Base-by-base conservation (phyloP, 2,797 vertebrate species). In the Danio kyathit region DNA sequence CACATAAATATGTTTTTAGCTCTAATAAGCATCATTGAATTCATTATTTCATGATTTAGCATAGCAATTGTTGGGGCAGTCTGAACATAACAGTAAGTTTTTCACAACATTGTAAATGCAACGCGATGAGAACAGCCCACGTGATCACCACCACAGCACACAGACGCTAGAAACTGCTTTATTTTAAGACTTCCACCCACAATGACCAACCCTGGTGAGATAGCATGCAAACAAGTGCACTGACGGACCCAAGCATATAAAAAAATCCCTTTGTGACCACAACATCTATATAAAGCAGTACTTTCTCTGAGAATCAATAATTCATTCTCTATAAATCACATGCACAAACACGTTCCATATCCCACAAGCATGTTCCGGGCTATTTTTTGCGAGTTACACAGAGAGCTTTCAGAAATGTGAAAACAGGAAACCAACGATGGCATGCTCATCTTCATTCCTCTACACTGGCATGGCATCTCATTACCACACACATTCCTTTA, bases 381-480 rank as follows among this genome's bases (percentile, higher is more conserved):
- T 80, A 80, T 80, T 72, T 72, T 73, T 63, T 73, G 38, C 46
- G 2, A 52, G 10, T 69, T n/a, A 75, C 72, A 80, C 75, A 79
- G 75, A 59, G 54, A 72, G 46, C 21, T n/a, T 66, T 65, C 61
- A 71, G 77, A 66, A 69, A 80, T 76, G 41, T 75, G 51, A 79
- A 83, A 92, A 91, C 91, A 88, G 87, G 84, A 92, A 88, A 81
- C 84, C 88, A 80, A 87, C 65, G 29, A 86, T 81, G 91, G 89
- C 91, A 93, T 91, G 89, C 89, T 91, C 87, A 83, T 79, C 49
- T 79, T 79, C 77, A 79, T 80, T 80, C 77, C 77, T 73, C 40
- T 64, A 77, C 83, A 73, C 77, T 83, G 63, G 83, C 86, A 52
- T 87, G 60, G 67, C 90, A 86, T 92, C 92, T 90, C 88, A 88